Evolutionary conservation across 2,113 vertebrate genomes (phyloP).

Genomic region (Brevimyrus niger): DNA sequence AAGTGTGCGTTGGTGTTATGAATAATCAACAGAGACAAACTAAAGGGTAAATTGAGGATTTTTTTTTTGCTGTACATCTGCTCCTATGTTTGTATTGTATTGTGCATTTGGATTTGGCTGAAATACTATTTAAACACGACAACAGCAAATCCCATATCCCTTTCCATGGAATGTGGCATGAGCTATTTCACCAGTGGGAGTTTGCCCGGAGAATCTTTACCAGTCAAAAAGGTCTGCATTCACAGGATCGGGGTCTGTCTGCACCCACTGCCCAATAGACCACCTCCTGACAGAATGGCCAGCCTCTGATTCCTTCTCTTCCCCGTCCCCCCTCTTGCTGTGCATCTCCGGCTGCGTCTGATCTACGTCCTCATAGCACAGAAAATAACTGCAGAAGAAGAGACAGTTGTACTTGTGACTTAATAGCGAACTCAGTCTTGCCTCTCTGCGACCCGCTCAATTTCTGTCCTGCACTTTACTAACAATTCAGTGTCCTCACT

Average conservation of each 20-base stretch:
- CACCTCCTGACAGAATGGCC: conserved; percentile 50
- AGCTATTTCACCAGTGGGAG: not conserved
- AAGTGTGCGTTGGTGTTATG: not conserved
- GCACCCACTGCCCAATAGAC: conserved; percentile 74
- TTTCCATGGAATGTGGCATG: not conserved
- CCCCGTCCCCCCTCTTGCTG: not conserved
- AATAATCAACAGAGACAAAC: not conserved
- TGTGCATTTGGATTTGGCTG: not conserved
- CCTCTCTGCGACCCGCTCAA: not conserved
- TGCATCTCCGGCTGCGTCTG: not conserved
- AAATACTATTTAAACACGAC: not conserved
- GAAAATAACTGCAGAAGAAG: conserved; percentile 29
- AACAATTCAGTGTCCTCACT: conserved; percentile 60
- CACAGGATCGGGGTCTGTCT: conserved; percentile 55
- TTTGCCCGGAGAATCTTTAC: conserved; percentile 44
- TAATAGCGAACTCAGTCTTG: not conserved
- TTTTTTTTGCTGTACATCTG: not conserved
- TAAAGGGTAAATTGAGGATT: not conserved
- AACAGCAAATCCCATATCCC: not conserved
- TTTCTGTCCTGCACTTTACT: conserved; percentile 40
- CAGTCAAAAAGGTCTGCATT: conserved; percentile 61
- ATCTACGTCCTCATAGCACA: conserved; percentile 29
- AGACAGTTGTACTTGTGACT: not conserved
- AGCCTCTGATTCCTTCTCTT: not conserved
- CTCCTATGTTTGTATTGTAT: not conserved